Conservation (phyloP, 2,797 vertebrate genomes). For the Mormyrus proboscirostris region DNA sequence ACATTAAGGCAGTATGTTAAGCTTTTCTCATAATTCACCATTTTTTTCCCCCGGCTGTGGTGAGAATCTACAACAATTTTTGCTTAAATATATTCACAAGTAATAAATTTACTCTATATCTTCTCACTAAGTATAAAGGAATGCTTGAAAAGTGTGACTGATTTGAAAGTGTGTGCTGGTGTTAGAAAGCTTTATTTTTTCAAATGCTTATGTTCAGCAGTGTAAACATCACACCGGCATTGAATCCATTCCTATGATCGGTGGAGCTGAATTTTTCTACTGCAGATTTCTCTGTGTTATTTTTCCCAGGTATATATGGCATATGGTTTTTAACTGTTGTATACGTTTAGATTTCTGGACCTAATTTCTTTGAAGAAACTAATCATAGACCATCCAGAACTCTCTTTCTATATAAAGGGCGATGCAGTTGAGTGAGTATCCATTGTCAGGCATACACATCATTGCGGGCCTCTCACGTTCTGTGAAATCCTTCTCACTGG, state of each 20-base stretch:
- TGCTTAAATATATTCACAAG: background rate
- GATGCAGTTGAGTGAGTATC: background rate
- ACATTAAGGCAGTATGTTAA: conserved; percentile 4
- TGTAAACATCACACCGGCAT: background rate
- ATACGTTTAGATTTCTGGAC: background rate
- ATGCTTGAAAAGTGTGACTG: background rate
- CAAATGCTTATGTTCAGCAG: background rate
- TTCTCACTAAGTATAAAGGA: background rate
- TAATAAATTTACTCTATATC: background rate
- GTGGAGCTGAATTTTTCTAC: background rate
- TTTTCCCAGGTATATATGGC: background rate
- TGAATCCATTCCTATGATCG: background rate
- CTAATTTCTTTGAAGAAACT: background rate
- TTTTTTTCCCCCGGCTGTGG: background rate
- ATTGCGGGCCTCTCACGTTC: background rate
- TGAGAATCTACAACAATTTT: background rate
- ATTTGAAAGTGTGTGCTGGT: background rate
- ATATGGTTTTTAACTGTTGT: background rate
- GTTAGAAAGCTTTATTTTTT: background rate
- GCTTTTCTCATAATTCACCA: background rate
- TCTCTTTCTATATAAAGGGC: background rate
- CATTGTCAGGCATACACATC: background rate
- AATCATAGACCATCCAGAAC: background rate
- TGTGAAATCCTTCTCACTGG: background rate
- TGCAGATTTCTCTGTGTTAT: background rate